phyloP scores from a whole-genome alignment of 2,888 invertebrate genomes.

The Spatulosminthurus flaviceps region DNA sequence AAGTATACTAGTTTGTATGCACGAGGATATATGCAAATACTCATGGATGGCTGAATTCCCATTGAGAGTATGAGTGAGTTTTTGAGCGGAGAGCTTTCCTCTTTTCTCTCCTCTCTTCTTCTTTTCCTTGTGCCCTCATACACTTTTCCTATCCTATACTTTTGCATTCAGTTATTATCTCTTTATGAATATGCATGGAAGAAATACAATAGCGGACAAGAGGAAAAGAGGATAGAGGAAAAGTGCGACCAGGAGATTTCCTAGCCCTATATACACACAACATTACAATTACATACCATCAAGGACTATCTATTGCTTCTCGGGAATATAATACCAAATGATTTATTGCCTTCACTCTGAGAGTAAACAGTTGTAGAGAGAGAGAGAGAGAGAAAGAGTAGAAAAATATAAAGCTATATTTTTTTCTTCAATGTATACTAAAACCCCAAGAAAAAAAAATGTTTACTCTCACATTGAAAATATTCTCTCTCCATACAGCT shows the following conservation, averaged over 20 bases:
- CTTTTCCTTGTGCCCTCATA: not conserved
- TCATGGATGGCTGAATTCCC: constrained; percentile 37
- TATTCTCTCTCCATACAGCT: not conserved
- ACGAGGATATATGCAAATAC: constrained; percentile 6
- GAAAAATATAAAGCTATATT: constrained; percentile 1
- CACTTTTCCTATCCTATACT: not conserved
- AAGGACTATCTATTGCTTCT: constrained; percentile 30
- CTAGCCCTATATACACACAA: not conserved
- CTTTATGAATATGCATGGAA: constrained; percentile 39
- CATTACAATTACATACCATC: not conserved
- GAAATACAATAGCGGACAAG: constrained; percentile 32
- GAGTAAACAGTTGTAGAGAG: constrained; percentile 40
- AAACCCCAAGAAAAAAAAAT: constrained; percentile 21
- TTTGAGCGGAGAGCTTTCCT: not conserved
- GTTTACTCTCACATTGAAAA: constrained; percentile 15
- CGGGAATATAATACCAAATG: constrained; percentile 34
- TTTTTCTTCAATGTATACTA: not conserved
- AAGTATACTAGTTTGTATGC: too few relatives aligned
- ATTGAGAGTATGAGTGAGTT: too few relatives aligned
- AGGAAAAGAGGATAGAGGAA: constrained; percentile 27
- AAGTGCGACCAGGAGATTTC: constrained; percentile 8
- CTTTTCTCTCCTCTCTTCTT: not conserved
- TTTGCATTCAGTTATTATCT: constrained; percentile 26
- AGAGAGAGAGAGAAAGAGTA: not conserved
- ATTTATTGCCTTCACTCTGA: constrained; percentile 43